A percentile compares a stretch with the other conserved stretches of the same genome.
These are phyloP conservation scores for Sussaba pulchella DNA, from an alignment of 2,888 invertebrate species.

Conservation along the genomic window DNA sequence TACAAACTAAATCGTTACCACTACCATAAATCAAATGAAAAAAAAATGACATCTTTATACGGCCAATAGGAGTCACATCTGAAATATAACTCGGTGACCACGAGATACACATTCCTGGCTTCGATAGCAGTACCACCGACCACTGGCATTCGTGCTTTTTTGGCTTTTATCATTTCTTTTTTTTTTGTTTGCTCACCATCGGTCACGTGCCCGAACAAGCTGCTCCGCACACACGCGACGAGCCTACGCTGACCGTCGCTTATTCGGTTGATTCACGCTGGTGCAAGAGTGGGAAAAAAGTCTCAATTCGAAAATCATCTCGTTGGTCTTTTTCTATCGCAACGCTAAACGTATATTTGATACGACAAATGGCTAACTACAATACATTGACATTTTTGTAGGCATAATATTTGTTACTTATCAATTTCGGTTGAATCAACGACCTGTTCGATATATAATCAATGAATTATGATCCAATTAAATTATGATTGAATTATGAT, in stretches of 20 bases:
- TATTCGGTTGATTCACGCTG: neutral
- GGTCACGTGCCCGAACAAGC: constrained; percentile 15
- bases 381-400: constrained; percentile 12
- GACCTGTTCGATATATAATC: neutral
- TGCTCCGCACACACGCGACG: neutral
- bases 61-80: constrained; percentile 33
- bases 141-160: neutral
- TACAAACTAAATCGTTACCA: neutral
- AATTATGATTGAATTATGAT: neutral
- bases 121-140: neutral
- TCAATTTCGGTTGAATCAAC: neutral
- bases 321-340: neutral
- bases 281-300: constrained; percentile 20
- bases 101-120: constrained; percentile 5
- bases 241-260: neutral
- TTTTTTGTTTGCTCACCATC: constrained; percentile 20
- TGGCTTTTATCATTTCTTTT: constrained; percentile 2
- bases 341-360: constrained; percentile 19
- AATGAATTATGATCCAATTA: neutral
- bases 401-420: constrained; percentile 2
- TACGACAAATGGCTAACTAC: constrained; percentile 13
- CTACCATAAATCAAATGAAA: neutral
- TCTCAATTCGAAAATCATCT: constrained; percentile 28
- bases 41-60: constrained; percentile 2
- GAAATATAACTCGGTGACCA: constrained; percentile 39